These are phyloP conservation scores for Athrips mouffetella DNA, from an alignment of 2,888 invertebrate species.

Conservation along the genomic window DNA sequence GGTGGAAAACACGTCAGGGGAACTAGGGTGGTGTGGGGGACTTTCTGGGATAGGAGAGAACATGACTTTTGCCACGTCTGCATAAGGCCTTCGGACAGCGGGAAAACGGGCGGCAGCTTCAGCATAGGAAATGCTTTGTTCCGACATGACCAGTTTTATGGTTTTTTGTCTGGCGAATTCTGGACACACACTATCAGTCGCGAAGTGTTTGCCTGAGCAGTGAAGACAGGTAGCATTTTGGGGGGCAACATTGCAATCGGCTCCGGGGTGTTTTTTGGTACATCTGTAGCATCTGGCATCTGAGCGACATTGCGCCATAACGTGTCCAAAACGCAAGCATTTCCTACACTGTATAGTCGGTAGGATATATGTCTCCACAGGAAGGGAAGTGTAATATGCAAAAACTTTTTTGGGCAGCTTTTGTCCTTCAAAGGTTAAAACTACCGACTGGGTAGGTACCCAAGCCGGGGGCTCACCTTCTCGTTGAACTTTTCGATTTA, in stretches of 20 bases:
- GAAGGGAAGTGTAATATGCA: background rate
- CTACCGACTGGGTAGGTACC: constrained; percentile 1
- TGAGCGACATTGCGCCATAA: constrained; percentile 24
- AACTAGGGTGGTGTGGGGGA: too few relatives aligned
- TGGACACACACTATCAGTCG: constrained; percentile 21
- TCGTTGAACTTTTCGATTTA: constrained; percentile 11
- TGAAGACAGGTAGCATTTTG: constrained; percentile 12
- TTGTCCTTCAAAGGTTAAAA: background rate
- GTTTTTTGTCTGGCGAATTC: constrained; percentile 21
- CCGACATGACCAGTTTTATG: constrained; percentile 24
- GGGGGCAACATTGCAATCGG: constrained; percentile 10
- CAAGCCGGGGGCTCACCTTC: constrained; percentile 1
- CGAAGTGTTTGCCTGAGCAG: too few relatives aligned
- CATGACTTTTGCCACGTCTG: too few relatives aligned
- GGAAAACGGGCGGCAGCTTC: constrained; percentile 17
- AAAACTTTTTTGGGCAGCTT: background rate
- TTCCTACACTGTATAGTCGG: constrained; percentile 21
- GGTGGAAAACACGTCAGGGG: too few relatives aligned
- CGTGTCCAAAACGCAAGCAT: constrained; percentile 29
- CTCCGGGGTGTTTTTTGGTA: constrained; percentile 19
- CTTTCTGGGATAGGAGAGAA: background rate
- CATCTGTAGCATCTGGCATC: constrained; percentile 13
- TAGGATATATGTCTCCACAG: constrained; percentile 10
- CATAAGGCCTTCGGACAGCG: background rate
- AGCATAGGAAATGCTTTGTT: constrained; percentile 22